These are phyloP conservation scores for Drosophila malerkotliana DNA, from an alignment of 1,140 invertebrate species.

Conservation along the genomic window DNA sequence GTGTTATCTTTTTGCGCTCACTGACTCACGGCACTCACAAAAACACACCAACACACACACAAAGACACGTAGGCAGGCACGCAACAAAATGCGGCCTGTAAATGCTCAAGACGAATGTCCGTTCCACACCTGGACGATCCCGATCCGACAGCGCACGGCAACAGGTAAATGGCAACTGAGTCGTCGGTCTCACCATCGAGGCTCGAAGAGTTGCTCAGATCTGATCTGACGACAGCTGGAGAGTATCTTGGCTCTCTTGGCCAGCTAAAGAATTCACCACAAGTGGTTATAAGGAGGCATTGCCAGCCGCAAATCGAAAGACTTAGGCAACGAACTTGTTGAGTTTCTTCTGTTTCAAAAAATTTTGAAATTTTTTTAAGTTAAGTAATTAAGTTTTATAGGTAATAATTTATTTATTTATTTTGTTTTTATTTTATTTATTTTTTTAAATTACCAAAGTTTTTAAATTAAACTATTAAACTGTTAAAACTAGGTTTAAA, in stretches of 20 bases:
- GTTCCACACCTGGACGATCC: constrained; percentile 52
- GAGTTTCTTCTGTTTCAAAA: not conserved
- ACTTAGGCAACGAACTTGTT: constrained; percentile 64
- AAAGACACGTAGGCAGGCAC: constrained; percentile 47
- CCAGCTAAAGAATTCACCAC: constrained; percentile 1
- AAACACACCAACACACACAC: constrained; percentile 38
- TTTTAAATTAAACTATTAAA: too few relatives aligned
- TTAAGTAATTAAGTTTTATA: too few relatives aligned
- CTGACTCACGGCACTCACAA: constrained; percentile 45
- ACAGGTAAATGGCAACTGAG: constrained; percentile 78
- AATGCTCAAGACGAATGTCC: constrained; percentile 60
- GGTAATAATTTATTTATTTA: too few relatives aligned
- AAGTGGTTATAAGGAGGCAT: constrained; percentile 32
- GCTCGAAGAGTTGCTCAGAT: constrained; percentile 7
- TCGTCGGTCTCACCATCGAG: not conserved
- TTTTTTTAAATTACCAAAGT: too few relatives aligned
- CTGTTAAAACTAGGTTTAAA: too few relatives aligned
- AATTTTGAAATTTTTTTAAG: not conserved
- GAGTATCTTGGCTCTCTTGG: constrained; percentile 15
- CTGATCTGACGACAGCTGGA: not conserved
- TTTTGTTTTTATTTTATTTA: too few relatives aligned
- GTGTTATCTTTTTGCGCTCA: constrained; percentile 71
- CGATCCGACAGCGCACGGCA: constrained; percentile 56
- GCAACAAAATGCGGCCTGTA: constrained; percentile 73
- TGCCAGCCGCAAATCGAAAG: constrained; percentile 49